Evolutionary conservation across 1,140 invertebrate genomes (phyloP).

Genomic region (Drosophila saltans): DNA sequence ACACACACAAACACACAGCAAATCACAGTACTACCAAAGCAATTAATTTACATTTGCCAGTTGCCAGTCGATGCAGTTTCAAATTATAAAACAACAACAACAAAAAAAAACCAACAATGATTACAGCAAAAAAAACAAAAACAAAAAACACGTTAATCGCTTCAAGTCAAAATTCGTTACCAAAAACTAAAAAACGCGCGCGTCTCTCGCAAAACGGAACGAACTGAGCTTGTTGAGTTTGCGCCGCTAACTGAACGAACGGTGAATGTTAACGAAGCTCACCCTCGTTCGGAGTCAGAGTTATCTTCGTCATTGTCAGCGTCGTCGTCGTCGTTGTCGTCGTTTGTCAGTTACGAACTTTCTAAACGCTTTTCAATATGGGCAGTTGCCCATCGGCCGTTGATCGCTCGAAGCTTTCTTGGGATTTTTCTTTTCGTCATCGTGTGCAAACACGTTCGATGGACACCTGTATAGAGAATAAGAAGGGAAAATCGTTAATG

Average conservation of each 20-base stretch:
- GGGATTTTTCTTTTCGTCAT: conserved; percentile 11
- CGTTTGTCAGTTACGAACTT: conserved; percentile 45
- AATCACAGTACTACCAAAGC: conserved; percentile 13
- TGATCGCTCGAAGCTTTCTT: conserved; percentile 14
- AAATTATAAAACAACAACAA: conserved; percentile 18
- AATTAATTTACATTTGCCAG: conserved; percentile 27
- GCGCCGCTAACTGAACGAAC: conserved; percentile 67
- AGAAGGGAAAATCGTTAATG: neutral
- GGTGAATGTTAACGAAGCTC: conserved; percentile 23
- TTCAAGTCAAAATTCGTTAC: conserved; percentile 17
- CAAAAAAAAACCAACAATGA: conserved; percentile 16
- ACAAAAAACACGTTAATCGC: conserved; percentile 35
- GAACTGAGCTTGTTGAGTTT: conserved; percentile 68
- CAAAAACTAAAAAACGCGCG: conserved; percentile 8
- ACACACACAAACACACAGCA: conserved; percentile 16
- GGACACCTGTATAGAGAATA: neutral
- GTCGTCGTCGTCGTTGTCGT: neutral
- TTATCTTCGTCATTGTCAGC: conserved; percentile 11
- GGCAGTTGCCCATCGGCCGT: neutral
- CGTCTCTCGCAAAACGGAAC: conserved; percentile 19
- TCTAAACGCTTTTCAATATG: conserved; percentile 49
- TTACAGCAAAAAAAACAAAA: conserved; percentile 6
- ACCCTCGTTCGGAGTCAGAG: neutral
- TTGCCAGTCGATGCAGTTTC: conserved; percentile 9
- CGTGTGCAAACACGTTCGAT: conserved; percentile 3